Conservation (phyloP, 1,140 invertebrate genomes). For the Aradophagus sp. region DNA sequence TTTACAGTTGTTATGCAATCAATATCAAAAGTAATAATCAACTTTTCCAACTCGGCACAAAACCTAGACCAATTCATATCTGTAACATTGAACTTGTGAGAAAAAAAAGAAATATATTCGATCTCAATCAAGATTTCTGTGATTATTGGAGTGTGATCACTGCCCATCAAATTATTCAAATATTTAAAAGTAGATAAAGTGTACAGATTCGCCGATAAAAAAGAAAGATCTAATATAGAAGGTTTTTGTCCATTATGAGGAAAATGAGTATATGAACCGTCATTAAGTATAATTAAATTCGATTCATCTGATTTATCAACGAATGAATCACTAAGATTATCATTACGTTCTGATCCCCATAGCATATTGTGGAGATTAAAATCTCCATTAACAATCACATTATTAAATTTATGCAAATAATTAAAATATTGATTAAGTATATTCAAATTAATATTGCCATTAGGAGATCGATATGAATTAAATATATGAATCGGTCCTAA, state of each 20-base stretch:
- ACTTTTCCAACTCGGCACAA: not conserved
- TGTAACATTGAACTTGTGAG: slow-evolving; percentile 7
- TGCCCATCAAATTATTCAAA: slow-evolving; percentile 1
- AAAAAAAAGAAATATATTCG: not conserved
- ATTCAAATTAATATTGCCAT: not conserved
- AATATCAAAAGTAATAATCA: not conserved
- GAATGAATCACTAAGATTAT: not conserved
- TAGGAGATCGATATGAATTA: slow-evolving; percentile 18
- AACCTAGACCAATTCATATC: not conserved
- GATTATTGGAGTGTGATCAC: slow-evolving; percentile 10
- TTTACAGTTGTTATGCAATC: not conserved
- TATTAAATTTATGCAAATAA: not conserved
- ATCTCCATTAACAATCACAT: slow-evolving; percentile 10
- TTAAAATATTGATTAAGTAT: slow-evolving; percentile 7
- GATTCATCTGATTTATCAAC: not conserved
- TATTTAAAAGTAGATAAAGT: not conserved
- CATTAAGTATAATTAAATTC: slow-evolving; percentile 8
- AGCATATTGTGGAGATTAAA: slow-evolving; percentile 6
- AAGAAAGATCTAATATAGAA: slow-evolving; percentile 8
- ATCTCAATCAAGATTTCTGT: not conserved
- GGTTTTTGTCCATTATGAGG: slow-evolving; percentile 7
- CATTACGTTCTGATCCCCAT: not conserved
- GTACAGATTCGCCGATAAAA: not conserved
- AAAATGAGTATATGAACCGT: slow-evolving; percentile 7
- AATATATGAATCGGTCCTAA: not conserved